Percentiles rank a stretch among this genome's conserved stretches.
phyloP scores from a whole-genome alignment of 2,113 vertebrate genomes.

The Etia nguti region DNA sequence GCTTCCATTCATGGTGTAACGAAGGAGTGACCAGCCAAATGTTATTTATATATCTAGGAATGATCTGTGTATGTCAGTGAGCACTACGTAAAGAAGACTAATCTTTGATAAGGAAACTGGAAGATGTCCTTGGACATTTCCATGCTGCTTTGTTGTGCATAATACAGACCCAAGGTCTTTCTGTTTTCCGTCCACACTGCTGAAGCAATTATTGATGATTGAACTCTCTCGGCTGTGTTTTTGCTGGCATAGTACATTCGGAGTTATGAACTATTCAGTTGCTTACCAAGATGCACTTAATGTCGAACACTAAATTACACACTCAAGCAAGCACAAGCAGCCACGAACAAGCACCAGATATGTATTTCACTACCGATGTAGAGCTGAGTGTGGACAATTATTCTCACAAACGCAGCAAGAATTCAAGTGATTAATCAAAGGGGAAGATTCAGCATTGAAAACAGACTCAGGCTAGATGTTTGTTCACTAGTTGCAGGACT shows the following conservation, averaged over 20 bases:
- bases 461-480: neutral
- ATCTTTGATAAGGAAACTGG: conserved; percentile 11
- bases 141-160: neutral
- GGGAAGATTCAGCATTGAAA: neutral
- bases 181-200: neutral
- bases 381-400: neutral
- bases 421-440: neutral
- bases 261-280: conserved; percentile 7
- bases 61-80: conserved; percentile 9
- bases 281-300: neutral
- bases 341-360: neutral
- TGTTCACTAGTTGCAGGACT: neutral
- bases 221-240: neutral
- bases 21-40: neutral
- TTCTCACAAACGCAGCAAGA: neutral
- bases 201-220: conserved; percentile 16
- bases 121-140: conserved; percentile 19
- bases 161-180: conserved; percentile 1
- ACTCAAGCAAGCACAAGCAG: neutral
- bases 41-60: conserved; percentile 23
- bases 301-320: neutral
- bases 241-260: conserved; percentile 23
- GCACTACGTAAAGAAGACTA: neutral
- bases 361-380: neutral
- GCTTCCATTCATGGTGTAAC: neutral